Conservation (phyloP, 1,140 invertebrate species). For the Procambarus clarkii region DNA sequence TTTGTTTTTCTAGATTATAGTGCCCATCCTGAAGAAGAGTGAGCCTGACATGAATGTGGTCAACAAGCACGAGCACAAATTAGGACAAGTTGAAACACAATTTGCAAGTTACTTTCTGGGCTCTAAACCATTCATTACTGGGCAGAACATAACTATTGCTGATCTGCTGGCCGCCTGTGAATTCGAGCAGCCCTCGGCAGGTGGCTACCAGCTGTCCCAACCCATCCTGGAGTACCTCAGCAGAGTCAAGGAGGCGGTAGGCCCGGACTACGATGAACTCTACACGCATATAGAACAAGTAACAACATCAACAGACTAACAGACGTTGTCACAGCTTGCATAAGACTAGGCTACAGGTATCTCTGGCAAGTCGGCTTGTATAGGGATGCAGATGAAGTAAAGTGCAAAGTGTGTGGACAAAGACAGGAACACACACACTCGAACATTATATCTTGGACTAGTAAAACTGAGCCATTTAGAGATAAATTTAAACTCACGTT, state of each 20-base stretch:
- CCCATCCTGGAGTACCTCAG: slow-evolving; percentile 13
- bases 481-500: no score
- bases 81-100: slow-evolving; percentile 25
- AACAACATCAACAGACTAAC: no score
- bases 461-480: no score
- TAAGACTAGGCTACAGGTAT: no score
- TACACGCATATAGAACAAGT: background rate
- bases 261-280: slow-evolving; percentile 13
- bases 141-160: slow-evolving; percentile 22
- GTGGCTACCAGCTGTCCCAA: slow-evolving; percentile 13
- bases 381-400: no score
- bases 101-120: slow-evolving; percentile 41
- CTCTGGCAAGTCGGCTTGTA: no score
- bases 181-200: slow-evolving; percentile 42
- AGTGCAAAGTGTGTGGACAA: no score
- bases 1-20: background rate
- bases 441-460: no score
- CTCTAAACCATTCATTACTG: slow-evolving; percentile 35
- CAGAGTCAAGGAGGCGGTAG: background rate
- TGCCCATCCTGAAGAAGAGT: slow-evolving; percentile 17
- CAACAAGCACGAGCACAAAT: slow-evolving; percentile 21
- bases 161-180: slow-evolving; percentile 43
- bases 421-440: no score
- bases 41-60: slow-evolving; percentile 21
- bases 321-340: no score